A percentile compares a stretch with the other conserved stretches of the same genome.
phyloP scores from a whole-genome alignment of 2,113 vertebrate species.

The Ctenodactylus gundi region DNA sequence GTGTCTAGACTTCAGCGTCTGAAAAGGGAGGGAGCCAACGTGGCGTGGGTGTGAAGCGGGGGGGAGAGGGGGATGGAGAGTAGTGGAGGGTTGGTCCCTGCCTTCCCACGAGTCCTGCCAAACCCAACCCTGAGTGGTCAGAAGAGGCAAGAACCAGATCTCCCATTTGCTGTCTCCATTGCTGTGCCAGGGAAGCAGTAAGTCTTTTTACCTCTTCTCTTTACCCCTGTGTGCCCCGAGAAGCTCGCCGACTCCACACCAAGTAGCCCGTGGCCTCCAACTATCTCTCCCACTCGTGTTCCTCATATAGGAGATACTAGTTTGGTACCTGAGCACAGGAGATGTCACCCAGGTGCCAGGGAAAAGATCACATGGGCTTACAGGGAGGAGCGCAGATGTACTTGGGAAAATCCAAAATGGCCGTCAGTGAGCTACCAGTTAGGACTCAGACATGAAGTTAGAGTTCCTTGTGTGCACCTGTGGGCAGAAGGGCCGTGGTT shows the following conservation, averaged over 20 bases:
- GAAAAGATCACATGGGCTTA: background rate
- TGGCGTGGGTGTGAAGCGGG: rapidly evolving
- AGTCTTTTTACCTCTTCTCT: background rate
- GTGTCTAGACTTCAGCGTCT: background rate
- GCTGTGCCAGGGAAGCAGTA: background rate
- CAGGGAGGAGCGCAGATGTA: background rate
- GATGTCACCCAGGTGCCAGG: background rate
- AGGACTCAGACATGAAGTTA: background rate
- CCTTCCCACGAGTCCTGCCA: background rate
- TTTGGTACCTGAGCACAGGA: background rate
- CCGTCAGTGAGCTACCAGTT: background rate
- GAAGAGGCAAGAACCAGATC: background rate
- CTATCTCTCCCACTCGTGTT: background rate
- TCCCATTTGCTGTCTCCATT: background rate
- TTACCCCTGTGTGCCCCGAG: background rate
- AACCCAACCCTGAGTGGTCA: background rate
- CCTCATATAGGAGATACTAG: background rate
- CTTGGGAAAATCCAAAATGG: background rate
- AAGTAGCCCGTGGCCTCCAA: background rate
- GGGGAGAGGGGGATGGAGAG: too few species aligned
- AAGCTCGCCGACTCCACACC: background rate
- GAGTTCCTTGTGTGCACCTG: background rate
- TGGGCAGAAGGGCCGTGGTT: background rate
- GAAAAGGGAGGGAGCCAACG: background rate
- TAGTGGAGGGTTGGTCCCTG: background rate